Percentiles rank a stretch among this genome's conserved stretches.
Evolutionary conservation across 2,113 vertebrate genomes (phyloP).

Genomic region (Porphyrio hochstetteri): DNA sequence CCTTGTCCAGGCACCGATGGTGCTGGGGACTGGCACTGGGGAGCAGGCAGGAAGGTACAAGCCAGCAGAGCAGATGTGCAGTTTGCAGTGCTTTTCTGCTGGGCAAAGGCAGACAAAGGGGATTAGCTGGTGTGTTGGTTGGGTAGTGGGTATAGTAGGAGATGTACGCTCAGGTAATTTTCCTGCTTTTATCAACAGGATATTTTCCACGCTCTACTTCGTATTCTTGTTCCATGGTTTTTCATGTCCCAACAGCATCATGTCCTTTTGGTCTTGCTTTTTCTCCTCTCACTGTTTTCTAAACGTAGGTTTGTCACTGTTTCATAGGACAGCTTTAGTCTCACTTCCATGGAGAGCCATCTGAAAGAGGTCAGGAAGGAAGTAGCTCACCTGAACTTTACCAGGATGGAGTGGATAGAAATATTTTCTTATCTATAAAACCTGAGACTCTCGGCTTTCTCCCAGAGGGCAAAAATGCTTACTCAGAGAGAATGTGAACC

Average conservation of each 20-base stretch:
- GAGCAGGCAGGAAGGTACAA: neutral
- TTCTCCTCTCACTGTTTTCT: neutral
- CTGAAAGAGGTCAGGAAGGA: neutral
- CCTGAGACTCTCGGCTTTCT: neutral
- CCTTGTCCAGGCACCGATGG: neutral
- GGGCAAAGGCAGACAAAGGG: neutral
- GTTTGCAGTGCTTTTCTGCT: neutral
- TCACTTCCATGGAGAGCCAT: neutral
- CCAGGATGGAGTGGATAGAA: neutral
- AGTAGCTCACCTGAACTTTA: neutral
- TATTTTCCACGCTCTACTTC: neutral
- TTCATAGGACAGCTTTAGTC: neutral
- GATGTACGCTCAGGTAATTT: neutral
- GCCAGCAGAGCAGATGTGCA: neutral
- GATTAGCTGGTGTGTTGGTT: neutral
- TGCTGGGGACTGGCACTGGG: neutral
- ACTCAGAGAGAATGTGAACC: neutral
- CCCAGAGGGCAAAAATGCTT: neutral
- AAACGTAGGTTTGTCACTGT: neutral
- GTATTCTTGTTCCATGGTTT: neutral
- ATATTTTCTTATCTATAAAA: conserved; percentile 33
- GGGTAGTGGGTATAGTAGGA: neutral
- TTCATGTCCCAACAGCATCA: neutral
- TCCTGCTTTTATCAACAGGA: neutral
- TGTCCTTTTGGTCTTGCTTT: neutral